phyloP scores from a whole-genome alignment of 2,888 invertebrate genomes.

The Schizaphis graminum region DNA sequence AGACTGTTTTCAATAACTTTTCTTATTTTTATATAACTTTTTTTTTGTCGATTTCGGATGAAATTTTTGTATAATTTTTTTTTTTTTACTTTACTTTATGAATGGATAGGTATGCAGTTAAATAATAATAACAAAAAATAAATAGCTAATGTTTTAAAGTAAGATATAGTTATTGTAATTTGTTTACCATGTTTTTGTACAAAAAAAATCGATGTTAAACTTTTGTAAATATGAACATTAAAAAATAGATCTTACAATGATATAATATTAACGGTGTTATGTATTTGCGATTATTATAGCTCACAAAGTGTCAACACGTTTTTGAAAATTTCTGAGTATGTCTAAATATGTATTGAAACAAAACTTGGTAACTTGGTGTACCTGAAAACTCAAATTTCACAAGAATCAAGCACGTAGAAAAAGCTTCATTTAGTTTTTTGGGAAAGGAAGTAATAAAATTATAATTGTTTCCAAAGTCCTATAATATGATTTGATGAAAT shows the following conservation, averaged over 20 bases:
- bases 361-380: neutral
- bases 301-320: neutral
- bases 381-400: neutral
- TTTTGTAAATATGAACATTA: constrained; percentile 55
- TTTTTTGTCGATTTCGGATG: constrained; percentile 14
- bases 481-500: too few species aligned
- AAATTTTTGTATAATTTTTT: constrained; percentile 29
- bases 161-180: constrained; percentile 35
- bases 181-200: constrained; percentile 55
- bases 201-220: constrained; percentile 36
- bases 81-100: neutral
- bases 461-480: too few species aligned
- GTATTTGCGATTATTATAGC: neutral
- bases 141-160: constrained; percentile 4
- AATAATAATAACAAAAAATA: neutral
- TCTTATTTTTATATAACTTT: constrained; percentile 45
- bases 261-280: neutral
- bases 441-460: too few species aligned
- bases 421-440: too few species aligned
- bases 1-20: constrained; percentile 50
- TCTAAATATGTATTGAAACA: neutral
- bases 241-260: constrained; percentile 50
- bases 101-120: too few species aligned
- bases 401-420: too few species aligned
- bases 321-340: neutral